Evolutionary conservation across 2,888 invertebrate genomes (phyloP), one percentile per base, ranked within the genome.

Genomic region (Tricholauxania praeusta): DNA sequence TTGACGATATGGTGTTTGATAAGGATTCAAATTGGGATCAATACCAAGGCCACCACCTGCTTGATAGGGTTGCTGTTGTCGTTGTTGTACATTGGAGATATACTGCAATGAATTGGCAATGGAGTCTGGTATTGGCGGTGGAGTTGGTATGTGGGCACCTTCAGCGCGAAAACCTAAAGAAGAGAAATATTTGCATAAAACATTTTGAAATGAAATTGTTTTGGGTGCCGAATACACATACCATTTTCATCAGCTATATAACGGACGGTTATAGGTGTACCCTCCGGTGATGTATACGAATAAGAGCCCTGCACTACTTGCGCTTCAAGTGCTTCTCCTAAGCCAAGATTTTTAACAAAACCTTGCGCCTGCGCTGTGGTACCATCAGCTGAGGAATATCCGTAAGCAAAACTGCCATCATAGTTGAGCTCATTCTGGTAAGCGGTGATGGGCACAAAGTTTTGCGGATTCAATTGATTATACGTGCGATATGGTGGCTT

Each of bases 231-330:
- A 12, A 53, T 62, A 14, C 60, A 12, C 59, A 80, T 85, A 89
- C 94, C 94, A 83, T 92, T 92, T 87, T 94, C 94, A 84, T 94
- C 94, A 22, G 93, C 93, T 19, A 93, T 89, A 80, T 93, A 94
- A 52, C 89, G 91, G 12, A 93, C 89, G 76, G 91, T 90, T 74
- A 93, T 92, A 2, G 92, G 93, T 15, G 91, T 91, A 19, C 91
- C 91, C 79, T 94, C 94, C 0, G 94, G 93, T 1, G 93, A 90
- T 7, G 93, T 90, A 82, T 94, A 94, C 0, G 93, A 91, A 83
- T 91, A 93, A 55, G 92, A 92, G 59, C 94, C 94, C 84, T 93
- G 92, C 3, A 93, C 92, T 1, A 93, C 92, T 91, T 93, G 86
- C 17, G 92, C 91, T 80, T 92, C 91, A 3, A 91, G 91, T 1